Percentiles rank a stretch among this genome's conserved stretches.
phyloP scores from a whole-genome alignment of 2,888 invertebrate species.

The Brachylomia viminalis region DNA sequence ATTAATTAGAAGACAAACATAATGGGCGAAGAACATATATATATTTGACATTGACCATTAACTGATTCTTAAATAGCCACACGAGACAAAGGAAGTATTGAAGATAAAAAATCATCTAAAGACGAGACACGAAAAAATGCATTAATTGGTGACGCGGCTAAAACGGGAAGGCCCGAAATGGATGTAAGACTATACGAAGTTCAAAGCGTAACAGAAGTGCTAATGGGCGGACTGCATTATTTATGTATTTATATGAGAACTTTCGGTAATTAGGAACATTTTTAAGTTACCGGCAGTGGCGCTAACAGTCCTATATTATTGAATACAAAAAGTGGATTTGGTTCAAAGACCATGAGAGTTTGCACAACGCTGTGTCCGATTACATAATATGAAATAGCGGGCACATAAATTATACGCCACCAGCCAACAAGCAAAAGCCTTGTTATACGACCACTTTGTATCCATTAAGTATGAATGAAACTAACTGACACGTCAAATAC shows the following conservation, averaged over 20 bases:
- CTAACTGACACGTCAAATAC: slow-evolving; percentile 51
- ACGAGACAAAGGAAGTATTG: slow-evolving; percentile 70
- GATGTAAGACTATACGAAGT: slow-evolving; percentile 79
- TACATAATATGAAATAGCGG: slow-evolving; percentile 61
- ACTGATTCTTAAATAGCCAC: slow-evolving; percentile 34
- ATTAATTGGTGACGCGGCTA: slow-evolving; percentile 84
- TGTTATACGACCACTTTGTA: slow-evolving; percentile 60
- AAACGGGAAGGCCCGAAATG: slow-evolving; percentile 77
- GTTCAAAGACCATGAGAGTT: slow-evolving; percentile 50
- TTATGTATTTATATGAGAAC: slow-evolving; percentile 71
- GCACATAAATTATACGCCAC: slow-evolving; percentile 57
- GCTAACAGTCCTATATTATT: slow-evolving; percentile 43
- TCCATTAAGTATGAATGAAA: slow-evolving; percentile 59
- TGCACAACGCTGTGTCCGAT: slow-evolving; percentile 54
- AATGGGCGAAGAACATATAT: background rate
- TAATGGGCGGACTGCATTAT: slow-evolving; percentile 81
- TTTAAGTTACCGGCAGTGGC: slow-evolving; percentile 57
- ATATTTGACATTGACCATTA: slow-evolving; percentile 44
- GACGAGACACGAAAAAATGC: slow-evolving; percentile 78
- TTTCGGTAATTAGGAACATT: slow-evolving; percentile 73
- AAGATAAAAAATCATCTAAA: slow-evolving; percentile 67
- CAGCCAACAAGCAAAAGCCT: slow-evolving; percentile 49
- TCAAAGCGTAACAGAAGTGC: slow-evolving; percentile 81
- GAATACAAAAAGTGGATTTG: slow-evolving; percentile 50
- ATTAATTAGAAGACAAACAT: slow-evolving; percentile 3